Base-by-base conservation (phyloP, 2,888 invertebrate species). In the Trilocha varians region DNA sequence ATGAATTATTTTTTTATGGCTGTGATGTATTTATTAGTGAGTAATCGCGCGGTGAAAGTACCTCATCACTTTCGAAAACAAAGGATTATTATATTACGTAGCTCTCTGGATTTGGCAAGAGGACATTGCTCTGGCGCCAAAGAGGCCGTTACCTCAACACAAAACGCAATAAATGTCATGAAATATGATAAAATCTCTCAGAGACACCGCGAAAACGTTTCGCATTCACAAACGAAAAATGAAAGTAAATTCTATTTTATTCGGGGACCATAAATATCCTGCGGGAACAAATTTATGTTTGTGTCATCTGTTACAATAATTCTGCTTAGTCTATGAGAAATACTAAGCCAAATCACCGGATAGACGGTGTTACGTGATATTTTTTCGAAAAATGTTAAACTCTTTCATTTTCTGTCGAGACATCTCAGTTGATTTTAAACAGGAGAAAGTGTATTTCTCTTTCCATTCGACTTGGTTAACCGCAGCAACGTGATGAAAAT, bases 51-150 rank as follows among this genome's bases (percentile, higher is more conserved):
- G 8, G 18, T 1, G 5, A 25, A 25, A 25, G 1, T 4, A 4
- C 13, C 15, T 6, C 36, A 13, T 8, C 17, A 13, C 17, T 17
- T 17, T 17, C 17, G 36, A n/a, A 36, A 17, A 13, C 18, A 36
- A 36, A 36, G 36, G 13, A 36, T 13, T 8, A 17, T 16, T 36
- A 16, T 16, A 36, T 36, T 18, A 37, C 9, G 17, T 37, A 13
- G 13, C 18, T n/a, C n/a, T 17, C 13, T 13, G 25, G 39, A 38
- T 41, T 38, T 41, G 41, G 37, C 41, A 41, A 33, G 15, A 34
- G 38, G 18, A 38, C 16, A 34, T 41, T 34, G 8, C 18, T 33
- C 16, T 33, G 38, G 38, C 38, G 41, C 41, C 41, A 41, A 41
- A 32, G 37, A 15, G 41, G 37, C 9, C 41, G 38, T 34, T 13